Evolutionary conservation across 2,888 invertebrate species (phyloP), one percentile per base, ranked within the genome.

Genomic region (Cantharis lateralis): DNA sequence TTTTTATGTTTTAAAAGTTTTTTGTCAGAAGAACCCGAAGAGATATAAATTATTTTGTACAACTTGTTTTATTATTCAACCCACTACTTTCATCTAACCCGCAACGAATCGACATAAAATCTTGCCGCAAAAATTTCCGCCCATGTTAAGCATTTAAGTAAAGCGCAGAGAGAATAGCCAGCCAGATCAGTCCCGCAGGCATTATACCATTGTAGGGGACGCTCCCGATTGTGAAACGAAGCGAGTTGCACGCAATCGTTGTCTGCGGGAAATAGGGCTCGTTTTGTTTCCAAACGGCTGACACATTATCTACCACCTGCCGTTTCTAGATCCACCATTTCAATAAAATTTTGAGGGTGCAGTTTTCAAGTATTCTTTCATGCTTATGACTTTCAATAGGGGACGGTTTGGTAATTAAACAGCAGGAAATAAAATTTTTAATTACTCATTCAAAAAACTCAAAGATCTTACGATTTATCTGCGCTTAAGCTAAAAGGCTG

Each of bases 181-280:
- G 72, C 69, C 79, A 79, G 82, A 83, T 83, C 83, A 82, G 83
- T 82, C 85, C 85, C 86, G 83, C 81, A 83, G 84, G 84, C 85
- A 86, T 86, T 85, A 18, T 18, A 85, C 86, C 85, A 86, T 86
- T 86, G 84, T 85, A 85, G 82, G 85, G 84, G 86, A 85, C 85
- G 86, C 82, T 85, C 85, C 85, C 85, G 85, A 86, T 86, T 85
- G 85, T 85, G 86, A 86, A 86, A 85, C 86, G 85, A 85, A 85
- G 83, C 81, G 81, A 85, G 84, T 81, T 83, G 82, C 82, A 83
- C 82, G 83, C 83, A 80, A 81, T 81, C 83, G 82, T 78, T 78
- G 82, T 71, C 71, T 72, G 75, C 68, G 71, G 70, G 74, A 70
- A 80, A 71, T 74, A 76, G 72, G 76, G 71, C 76, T 80, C 79